A percentile compares a stretch with the other conserved stretches of the same genome.
phyloP scores from a whole-genome alignment of 2,113 vertebrate species.

The Leucoraja erinaceus region DNA sequence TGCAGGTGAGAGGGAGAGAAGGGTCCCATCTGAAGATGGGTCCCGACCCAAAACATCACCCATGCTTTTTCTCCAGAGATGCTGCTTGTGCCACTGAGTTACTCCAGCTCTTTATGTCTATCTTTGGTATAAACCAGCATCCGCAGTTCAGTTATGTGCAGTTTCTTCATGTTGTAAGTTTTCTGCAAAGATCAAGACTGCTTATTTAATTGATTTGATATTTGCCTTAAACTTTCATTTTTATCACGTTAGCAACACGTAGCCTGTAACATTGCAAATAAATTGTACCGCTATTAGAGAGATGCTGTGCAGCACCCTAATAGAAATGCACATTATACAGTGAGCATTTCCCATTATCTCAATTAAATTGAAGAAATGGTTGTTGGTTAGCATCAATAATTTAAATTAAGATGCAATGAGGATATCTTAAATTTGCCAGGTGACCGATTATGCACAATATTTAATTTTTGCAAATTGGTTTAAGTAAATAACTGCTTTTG shows the following conservation, averaged over 20 bases:
- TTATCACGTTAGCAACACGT: neutral
- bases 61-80: too few species aligned
- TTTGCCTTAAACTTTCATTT: neutral
- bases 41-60: too few species aligned
- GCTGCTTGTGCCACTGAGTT: too few species aligned
- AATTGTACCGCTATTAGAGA: neutral
- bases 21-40: too few species aligned
- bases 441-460: neutral
- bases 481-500: neutral
- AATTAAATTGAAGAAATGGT: neutral
- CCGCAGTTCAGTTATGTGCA: too few species aligned
- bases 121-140: too few species aligned
- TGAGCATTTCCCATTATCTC: neutral
- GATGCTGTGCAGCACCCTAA: neutral
- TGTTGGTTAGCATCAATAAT: neutral
- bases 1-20: too few species aligned
- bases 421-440: neutral
- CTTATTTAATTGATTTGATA: neutral
- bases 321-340: neutral
- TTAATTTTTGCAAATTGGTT: neutral
- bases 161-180: neutral
- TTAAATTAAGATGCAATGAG: neutral
- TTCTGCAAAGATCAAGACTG: neutral
- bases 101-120: too few species aligned
- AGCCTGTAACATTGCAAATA: neutral